Percentiles rank a stretch among this genome's conserved stretches.
phyloP scores from a whole-genome alignment of 2,113 vertebrate species.

The Menidia beryllina region DNA sequence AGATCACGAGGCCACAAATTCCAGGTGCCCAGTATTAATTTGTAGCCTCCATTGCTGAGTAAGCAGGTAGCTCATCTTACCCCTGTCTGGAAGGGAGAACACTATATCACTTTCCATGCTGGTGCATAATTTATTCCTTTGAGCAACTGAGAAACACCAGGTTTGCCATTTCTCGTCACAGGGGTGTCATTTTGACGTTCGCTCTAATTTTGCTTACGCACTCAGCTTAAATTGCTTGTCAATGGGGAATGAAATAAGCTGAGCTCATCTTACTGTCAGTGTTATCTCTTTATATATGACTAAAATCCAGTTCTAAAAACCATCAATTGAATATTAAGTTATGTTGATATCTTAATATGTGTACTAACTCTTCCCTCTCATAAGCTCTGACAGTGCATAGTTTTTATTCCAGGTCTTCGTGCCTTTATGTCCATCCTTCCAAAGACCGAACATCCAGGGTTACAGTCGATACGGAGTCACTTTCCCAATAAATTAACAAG shows the following conservation, averaged over 20 bases:
- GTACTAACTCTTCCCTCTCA: background rate
- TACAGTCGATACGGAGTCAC: slow-evolving; percentile 4
- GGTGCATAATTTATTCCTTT: slow-evolving; percentile 74
- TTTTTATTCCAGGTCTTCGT: background rate
- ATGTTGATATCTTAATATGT: background rate
- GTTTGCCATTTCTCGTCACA: slow-evolving; percentile 4
- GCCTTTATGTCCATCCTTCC: background rate
- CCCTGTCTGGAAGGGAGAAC: slow-evolving; percentile 24
- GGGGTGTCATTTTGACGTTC: slow-evolving; percentile 28
- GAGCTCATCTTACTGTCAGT: background rate
- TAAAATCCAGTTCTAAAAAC: background rate
- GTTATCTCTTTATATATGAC: background rate
- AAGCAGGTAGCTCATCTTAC: slow-evolving; percentile 59
- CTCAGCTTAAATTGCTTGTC: slow-evolving; percentile 27
- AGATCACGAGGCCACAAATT: slow-evolving; percentile 16
- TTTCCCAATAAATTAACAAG: slow-evolving; percentile 17
- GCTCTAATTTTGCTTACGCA: slow-evolving; percentile 25
- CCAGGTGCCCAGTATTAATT: slow-evolving; percentile 23
- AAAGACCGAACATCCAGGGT: slow-evolving; percentile 23
- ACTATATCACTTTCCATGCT: slow-evolving; percentile 69
- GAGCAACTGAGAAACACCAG: slow-evolving; percentile 36
- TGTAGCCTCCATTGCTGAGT: slow-evolving; percentile 33
- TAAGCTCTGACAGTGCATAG: background rate
- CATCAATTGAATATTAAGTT: background rate
- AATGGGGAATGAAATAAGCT: background rate